A percentile compares a stretch with the other conserved stretches of the same genome.
Evolutionary conservation across 2,113 vertebrate genomes (phyloP).

Genomic region (Nesogale talazaci): DNA sequence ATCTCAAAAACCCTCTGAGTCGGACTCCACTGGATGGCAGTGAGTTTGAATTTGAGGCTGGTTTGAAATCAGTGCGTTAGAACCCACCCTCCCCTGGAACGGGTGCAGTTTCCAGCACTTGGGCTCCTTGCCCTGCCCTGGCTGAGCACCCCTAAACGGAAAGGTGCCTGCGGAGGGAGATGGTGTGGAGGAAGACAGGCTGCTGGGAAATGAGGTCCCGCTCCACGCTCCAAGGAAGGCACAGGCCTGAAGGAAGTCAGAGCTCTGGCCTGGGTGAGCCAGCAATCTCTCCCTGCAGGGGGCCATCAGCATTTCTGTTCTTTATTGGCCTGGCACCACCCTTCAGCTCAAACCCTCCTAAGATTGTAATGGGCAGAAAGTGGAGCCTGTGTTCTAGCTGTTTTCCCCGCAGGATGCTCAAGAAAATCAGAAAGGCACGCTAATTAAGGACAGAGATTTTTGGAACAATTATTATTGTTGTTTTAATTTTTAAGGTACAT

Average conservation of each 20-base stretch:
- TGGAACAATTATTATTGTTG: not conserved
- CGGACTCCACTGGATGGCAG: no score
- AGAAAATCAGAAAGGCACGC: fast-evolving
- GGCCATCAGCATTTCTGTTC: not conserved
- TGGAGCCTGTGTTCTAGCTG: not conserved
- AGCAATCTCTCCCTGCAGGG: fast-evolving
- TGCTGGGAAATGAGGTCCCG: no score
- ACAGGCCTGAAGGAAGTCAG: not conserved
- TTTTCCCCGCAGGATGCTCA: not conserved
- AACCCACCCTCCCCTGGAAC: not conserved
- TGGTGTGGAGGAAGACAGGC: not conserved
- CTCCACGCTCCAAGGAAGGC: no score
- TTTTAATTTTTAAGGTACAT: not conserved
- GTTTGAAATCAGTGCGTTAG: fast-evolving
- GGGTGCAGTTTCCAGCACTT: not conserved
- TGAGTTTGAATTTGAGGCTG: not conserved
- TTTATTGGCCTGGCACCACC: constrained; percentile 2
- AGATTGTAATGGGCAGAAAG: not conserved
- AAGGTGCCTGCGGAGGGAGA: not conserved
- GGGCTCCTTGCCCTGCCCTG: not conserved
- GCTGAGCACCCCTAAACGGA: not conserved
- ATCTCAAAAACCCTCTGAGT: not conserved
- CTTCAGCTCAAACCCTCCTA: not conserved
- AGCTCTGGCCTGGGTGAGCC: fast-evolving
- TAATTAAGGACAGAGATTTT: not conserved